A percentile compares a stretch with the other conserved stretches of the same genome.
These are phyloP conservation scores for Spinus pinus DNA, from an alignment of 2,797 vertebrate genomes.

Conservation along the genomic window DNA sequence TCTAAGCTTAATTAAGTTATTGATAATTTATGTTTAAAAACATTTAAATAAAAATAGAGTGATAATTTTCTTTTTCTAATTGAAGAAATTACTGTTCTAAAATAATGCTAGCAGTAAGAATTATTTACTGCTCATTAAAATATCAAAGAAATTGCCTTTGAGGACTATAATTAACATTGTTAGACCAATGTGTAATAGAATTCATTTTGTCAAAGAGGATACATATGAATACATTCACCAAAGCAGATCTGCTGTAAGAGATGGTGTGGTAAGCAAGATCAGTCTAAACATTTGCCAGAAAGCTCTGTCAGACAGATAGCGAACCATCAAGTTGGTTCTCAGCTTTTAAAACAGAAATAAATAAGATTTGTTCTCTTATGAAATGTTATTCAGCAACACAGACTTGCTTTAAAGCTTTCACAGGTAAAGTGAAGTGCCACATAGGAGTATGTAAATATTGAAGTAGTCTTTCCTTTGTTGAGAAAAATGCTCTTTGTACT, in stretches of 20 bases:
- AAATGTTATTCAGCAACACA: neutral
- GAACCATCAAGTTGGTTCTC: neutral
- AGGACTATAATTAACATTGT: neutral
- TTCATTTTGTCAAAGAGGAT: neutral
- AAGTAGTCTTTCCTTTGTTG: neutral
- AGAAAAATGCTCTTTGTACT: neutral
- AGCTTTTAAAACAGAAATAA: neutral
- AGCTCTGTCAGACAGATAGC: neutral
- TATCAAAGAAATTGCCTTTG: neutral
- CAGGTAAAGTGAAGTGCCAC: neutral
- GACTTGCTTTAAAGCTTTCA: neutral
- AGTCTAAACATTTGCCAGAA: neutral
- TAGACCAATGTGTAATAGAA: neutral
- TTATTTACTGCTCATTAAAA: neutral
- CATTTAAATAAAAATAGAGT: neutral
- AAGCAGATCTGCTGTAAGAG: neutral
- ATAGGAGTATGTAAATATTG: neutral
- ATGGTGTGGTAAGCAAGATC: neutral
- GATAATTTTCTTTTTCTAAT: neutral
- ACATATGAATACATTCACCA: neutral
- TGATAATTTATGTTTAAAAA: neutral
- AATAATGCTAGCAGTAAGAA: neutral
- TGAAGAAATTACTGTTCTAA: neutral
- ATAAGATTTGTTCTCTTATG: neutral
- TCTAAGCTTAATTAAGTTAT: neutral